Evolutionary conservation across 2,113 vertebrate species (phyloP).

Genomic region (Nettapus auritus): DNA sequence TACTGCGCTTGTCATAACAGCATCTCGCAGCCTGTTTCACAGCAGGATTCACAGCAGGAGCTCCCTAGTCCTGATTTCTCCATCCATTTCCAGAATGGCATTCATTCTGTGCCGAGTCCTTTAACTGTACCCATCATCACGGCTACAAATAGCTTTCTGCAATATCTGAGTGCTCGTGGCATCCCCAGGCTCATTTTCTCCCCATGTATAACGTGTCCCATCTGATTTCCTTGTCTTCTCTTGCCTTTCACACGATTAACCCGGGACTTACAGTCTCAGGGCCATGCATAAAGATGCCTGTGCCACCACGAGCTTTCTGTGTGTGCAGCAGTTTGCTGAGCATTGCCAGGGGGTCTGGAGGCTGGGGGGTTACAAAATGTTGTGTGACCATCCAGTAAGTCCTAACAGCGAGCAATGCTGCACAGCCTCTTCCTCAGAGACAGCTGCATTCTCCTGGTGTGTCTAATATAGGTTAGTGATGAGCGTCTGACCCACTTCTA

Average conservation of each 20-base stretch:
- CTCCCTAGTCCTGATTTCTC: constrained; percentile 18
- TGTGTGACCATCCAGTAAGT: not conserved
- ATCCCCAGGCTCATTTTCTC: not conserved
- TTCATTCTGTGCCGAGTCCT: not conserved
- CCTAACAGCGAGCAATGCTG: not conserved
- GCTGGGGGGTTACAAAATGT: not conserved
- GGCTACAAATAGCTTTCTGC: not conserved
- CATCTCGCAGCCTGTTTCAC: constrained; percentile 24
- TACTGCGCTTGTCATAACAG: constrained; percentile 43
- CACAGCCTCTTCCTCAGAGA: not conserved
- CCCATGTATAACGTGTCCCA: not conserved
- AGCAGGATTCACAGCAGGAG: constrained; percentile 38
- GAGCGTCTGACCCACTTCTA: not conserved
- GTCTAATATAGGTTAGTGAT: not conserved
- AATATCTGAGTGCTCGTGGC: not conserved
- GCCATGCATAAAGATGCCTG: accelerated
- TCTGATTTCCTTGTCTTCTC: not conserved
- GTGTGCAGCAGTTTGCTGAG: not conserved
- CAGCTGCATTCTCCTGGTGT: not conserved
- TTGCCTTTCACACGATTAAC: not conserved
- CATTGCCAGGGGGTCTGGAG: accelerated
- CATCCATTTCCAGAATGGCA: not conserved
- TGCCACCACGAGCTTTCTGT: not conserved
- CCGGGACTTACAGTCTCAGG: not conserved
- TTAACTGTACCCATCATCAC: not conserved